phyloP scores from a whole-genome alignment of 2,888 invertebrate genomes.

The Drosophila ustulata region DNA sequence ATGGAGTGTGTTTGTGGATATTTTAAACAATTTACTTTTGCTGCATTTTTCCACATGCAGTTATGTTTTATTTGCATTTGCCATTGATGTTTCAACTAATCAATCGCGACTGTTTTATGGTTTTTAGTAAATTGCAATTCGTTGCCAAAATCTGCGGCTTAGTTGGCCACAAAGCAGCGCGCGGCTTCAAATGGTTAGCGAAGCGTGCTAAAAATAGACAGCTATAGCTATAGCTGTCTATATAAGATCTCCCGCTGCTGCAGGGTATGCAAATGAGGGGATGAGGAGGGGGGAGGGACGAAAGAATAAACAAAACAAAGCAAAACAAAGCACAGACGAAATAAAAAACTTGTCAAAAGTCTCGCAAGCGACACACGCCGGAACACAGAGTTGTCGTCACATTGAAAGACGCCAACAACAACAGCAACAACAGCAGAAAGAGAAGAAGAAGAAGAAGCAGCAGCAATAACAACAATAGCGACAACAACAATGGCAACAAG shows the following conservation, averaged over 20 bases:
- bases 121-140: no score
- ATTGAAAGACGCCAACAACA: constrained; percentile 41
- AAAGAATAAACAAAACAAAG: constrained; percentile 3
- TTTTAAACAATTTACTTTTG: no score
- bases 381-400: constrained; percentile 44
- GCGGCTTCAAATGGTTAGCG: background rate
- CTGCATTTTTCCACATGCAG: background rate
- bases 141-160: background rate
- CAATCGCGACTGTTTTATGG: background rate
- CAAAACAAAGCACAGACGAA: constrained; percentile 16
- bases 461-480: constrained; percentile 28
- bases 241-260: background rate
- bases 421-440: background rate
- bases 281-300: no score
- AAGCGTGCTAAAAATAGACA: background rate
- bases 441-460: constrained; percentile 1
- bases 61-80: background rate
- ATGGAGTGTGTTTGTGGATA: no score
- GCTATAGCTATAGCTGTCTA: background rate
- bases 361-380: constrained; percentile 61
- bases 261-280: constrained; percentile 16
- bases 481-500: constrained; percentile 26
- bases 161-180: background rate
- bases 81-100: background rate
- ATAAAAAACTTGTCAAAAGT: constrained; percentile 62